These are phyloP conservation scores for Caenorhabditis sulstoni DNA, from an alignment of 2,888 invertebrate species.

Conservation along the genomic window DNA sequence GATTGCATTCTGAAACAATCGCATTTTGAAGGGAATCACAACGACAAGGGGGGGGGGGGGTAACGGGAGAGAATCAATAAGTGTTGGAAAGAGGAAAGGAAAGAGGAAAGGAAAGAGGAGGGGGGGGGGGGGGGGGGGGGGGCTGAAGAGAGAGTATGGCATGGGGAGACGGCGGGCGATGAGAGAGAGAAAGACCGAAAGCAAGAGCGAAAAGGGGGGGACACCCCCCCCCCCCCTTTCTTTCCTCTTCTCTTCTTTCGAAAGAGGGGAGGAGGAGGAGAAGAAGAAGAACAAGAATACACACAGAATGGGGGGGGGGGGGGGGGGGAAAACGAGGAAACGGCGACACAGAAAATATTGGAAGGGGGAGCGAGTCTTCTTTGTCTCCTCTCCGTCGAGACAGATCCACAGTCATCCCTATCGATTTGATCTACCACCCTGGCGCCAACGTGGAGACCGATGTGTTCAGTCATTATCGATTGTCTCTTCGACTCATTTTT, in stretches of 20 bases:
- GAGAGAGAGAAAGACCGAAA: background rate
- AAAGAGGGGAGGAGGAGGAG: background rate
- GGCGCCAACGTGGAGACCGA: too few relatives aligned
- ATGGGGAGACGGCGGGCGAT: background rate
- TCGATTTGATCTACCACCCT: too few relatives aligned
- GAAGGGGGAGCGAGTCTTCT: too few relatives aligned
- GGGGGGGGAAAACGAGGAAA: too few relatives aligned
- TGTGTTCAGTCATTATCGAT: too few relatives aligned
- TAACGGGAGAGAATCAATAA: conserved; percentile 18
- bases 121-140: background rate
- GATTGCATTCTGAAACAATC: background rate
- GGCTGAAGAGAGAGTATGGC: background rate
- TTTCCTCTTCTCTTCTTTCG: background rate
- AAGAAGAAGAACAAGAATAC: background rate
- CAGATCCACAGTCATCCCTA: too few relatives aligned
- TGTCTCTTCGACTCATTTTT: too few relatives aligned
- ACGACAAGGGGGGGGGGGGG: conserved; percentile 26
- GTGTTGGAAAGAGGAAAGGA: conserved; percentile 20
- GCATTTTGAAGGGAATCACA: too few relatives aligned
- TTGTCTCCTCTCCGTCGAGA: too few relatives aligned
- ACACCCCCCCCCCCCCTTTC: conserved; percentile 22
- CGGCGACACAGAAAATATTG: too few relatives aligned
- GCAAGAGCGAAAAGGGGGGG: conserved; percentile 9
- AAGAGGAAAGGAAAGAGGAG: background rate
- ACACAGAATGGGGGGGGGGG: too few relatives aligned